These are phyloP conservation scores for Plagodis pulveraria DNA, from an alignment of 2,888 invertebrate species.

Conservation along the genomic window DNA sequence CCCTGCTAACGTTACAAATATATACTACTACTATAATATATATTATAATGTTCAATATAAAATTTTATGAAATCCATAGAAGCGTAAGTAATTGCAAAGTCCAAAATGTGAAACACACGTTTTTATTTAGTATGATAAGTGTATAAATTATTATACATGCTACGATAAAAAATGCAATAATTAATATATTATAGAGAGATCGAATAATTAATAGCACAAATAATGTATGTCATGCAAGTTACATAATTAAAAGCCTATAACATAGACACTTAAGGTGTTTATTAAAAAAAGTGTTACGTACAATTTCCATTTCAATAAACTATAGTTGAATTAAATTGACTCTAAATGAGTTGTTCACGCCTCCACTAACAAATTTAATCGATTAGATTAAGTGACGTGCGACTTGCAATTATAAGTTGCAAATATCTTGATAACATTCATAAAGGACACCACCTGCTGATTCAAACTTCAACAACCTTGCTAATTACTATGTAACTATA, in stretches of 20 bases:
- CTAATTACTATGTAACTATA: constrained; percentile 17
- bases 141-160: too few species aligned
- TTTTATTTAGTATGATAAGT: too few species aligned
- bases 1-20: too few species aligned
- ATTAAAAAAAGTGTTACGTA: constrained; percentile 1
- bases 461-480: constrained; percentile 24
- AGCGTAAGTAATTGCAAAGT: too few species aligned
- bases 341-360: constrained; percentile 28
- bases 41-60: too few species aligned
- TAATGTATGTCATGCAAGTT: too few species aligned
- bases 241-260: background rate
- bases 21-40: too few species aligned
- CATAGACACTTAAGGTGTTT: background rate
- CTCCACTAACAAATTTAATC: constrained; percentile 33
- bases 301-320: constrained; percentile 18
- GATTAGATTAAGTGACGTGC: constrained; percentile 29
- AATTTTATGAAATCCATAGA: too few species aligned
- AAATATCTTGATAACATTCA: constrained; percentile 33
- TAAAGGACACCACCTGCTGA: constrained; percentile 36
- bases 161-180: too few species aligned
- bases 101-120: too few species aligned
- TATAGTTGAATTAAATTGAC: constrained; percentile 2
- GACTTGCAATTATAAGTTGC: constrained; percentile 19
- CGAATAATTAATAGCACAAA: too few species aligned
- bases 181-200: too few species aligned